A percentile compares a stretch with the other conserved stretches of the same genome.
phyloP scores from a whole-genome alignment of 1,140 invertebrate genomes.

The Listronotus bonariensis region DNA sequence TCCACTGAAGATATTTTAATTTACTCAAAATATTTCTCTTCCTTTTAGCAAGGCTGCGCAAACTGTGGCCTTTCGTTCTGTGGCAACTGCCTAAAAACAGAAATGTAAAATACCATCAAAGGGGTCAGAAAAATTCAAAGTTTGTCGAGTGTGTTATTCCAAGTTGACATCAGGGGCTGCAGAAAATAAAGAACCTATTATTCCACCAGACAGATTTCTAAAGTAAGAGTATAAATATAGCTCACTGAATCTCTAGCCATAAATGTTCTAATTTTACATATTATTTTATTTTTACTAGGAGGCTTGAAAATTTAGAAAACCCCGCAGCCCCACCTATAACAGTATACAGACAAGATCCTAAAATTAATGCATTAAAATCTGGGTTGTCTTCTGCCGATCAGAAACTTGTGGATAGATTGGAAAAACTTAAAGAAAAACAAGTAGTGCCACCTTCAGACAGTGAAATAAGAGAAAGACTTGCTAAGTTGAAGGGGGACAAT shows the following conservation, averaged over 20 bases:
- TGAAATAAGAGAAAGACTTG: constrained; percentile 61
- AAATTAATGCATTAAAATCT: constrained; percentile 52
- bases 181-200: constrained; percentile 38
- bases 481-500: constrained; percentile 61
- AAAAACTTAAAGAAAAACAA: constrained; percentile 62
- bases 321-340: constrained; percentile 57
- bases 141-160: constrained; percentile 55
- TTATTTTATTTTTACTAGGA: constrained; percentile 44
- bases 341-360: constrained; percentile 57
- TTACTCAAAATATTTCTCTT: neutral
- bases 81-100: constrained; percentile 64
- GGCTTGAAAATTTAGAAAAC: constrained; percentile 57
- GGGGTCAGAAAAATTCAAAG: constrained; percentile 55
- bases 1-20: too few species aligned
- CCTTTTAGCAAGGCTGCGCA: constrained; percentile 64
- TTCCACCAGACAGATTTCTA: constrained; percentile 59
- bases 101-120: constrained; percentile 52
- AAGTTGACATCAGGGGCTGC: constrained; percentile 42
- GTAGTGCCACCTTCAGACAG: constrained; percentile 56
- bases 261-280: constrained; percentile 7
- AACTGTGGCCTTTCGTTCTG: constrained; percentile 68
- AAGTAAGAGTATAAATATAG: constrained; percentile 52
- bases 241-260: neutral
- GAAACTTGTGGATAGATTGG: constrained; percentile 63
- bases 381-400: constrained; percentile 57